phyloP scores from a whole-genome alignment of 1,140 invertebrate species.

The Eueides isabella region DNA sequence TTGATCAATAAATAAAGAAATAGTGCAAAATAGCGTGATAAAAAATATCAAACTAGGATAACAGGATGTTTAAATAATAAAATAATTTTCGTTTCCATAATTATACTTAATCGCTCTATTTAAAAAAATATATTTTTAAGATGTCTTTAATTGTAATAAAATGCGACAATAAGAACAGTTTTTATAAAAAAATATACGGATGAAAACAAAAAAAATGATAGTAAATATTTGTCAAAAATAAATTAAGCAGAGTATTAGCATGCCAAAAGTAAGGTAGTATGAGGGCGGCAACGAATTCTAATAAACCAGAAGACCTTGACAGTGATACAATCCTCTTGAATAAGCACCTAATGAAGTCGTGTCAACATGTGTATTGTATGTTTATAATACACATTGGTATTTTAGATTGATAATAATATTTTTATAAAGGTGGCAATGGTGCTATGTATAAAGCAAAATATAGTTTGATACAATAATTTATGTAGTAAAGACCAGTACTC shows the following conservation, averaged over 20 bases:
- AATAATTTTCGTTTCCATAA: background rate
- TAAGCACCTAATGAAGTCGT: slow-evolving; percentile 36
- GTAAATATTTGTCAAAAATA: slow-evolving; percentile 5
- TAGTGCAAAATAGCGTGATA: too few species aligned
- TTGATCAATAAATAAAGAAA: too few species aligned
- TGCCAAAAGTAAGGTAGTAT: slow-evolving; percentile 62
- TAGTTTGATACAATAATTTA: background rate
- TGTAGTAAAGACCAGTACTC: background rate
- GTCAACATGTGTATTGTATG: slow-evolving; percentile 6
- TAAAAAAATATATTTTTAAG: background rate
- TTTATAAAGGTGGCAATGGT: background rate
- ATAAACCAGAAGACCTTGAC: slow-evolving; percentile 74
- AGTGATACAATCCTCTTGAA: slow-evolving; percentile 68
- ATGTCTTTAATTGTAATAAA: background rate
- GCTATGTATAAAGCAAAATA: background rate
- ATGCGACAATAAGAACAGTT: background rate
- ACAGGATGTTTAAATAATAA: too few species aligned
- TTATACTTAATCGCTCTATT: background rate
- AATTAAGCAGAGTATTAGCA: slow-evolving; percentile 59
- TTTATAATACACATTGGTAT: background rate
- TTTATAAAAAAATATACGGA: background rate
- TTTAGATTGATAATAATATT: background rate
- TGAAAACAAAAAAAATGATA: background rate
- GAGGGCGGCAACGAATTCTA: slow-evolving; percentile 73
- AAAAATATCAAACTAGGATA: too few species aligned